Base-by-base conservation (phyloP, 2,888 invertebrate species). In the Plebejus argus region DNA sequence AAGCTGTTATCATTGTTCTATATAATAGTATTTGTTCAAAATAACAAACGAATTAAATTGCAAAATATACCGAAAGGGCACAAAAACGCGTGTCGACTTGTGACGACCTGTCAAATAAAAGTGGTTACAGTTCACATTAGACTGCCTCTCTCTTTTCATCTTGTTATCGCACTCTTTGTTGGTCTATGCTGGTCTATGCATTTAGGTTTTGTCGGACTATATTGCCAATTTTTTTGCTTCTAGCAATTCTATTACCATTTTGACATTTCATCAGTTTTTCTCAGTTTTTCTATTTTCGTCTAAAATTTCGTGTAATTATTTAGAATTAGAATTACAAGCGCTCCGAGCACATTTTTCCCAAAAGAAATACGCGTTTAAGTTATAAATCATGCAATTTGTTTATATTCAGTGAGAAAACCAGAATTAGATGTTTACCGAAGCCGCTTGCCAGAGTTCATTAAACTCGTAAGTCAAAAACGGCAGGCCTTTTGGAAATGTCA, bases 371-470 rank as follows among this genome's bases (percentile, higher is more conserved):
- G 23, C 5, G 28, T 66, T 66, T 33, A 6, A 28, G 28, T 66
- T 66, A 66, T 66, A 28, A 66, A 66, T 28, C 28, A 66, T 33
- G 33, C 18, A 49, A 70, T 70, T 49, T 45, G 18, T 76, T 35
- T 45, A 28, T 49, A 76, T 23, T 76, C 76, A 33, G n/a, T 70
- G 66, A 76, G 49, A 49, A 28, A 23, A 23, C 28, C 70, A 49
- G 28, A 28, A 70, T 28, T n/a, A 49, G 0, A 70, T 76, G 79
- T 82, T 81, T 87, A 84, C 81, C 66, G 81, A 82, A 82, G 82
- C 85, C 83, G 85, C 82, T 81, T 80, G 78, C 79, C 77, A 84
- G 88, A 89, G 92, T 92, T 93, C 92, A 93, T 84, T 91, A 92
- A 91, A 92, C 93, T 90, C 87, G 79, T 82, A 85, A 83, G 87